Percentiles rank a stretch among this genome's conserved stretches.
Evolutionary conservation across 1,140 invertebrate species (phyloP).

Genomic region (Gonioctena quinquepunctata): DNA sequence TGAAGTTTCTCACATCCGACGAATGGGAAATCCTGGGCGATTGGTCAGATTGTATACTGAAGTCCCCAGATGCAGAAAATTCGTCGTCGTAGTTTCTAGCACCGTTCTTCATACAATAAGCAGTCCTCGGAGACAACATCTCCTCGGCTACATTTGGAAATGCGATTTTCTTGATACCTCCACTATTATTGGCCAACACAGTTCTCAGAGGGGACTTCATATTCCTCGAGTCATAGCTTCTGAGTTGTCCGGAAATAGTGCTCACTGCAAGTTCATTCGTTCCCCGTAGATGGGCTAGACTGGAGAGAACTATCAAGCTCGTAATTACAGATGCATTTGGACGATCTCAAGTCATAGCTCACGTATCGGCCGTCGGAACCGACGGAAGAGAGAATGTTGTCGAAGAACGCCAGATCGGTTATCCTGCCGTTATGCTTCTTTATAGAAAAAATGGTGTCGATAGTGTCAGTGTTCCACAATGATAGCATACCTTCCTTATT

Average conservation of each 20-base stretch:
- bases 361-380: constrained; percentile 33
- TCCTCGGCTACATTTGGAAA: constrained; percentile 1
- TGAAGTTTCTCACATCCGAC: not conserved
- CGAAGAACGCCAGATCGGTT: constrained; percentile 37
- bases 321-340: constrained; percentile 16
- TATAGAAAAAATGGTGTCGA: constrained; percentile 18
- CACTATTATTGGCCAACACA: constrained; percentile 18
- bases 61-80: constrained; percentile 28
- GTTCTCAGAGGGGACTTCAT: constrained; percentile 28
- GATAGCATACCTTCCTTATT: constrained; percentile 36
- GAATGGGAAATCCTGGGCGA: not conserved
- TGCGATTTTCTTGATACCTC: constrained; percentile 26
- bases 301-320: constrained; percentile 30
- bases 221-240: constrained; percentile 39
- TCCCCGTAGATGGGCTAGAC: constrained; percentile 31
- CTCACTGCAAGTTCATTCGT: constrained; percentile 38
- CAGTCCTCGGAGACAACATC: not conserved
- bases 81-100: constrained; percentile 13
- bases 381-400: constrained; percentile 32
- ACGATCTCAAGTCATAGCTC: constrained; percentile 35
- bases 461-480: constrained; percentile 38
- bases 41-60: constrained; percentile 16
- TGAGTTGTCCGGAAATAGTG: constrained; percentile 33
- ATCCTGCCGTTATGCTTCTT: constrained; percentile 28
- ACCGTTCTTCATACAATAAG: not conserved